Evolutionary conservation across 2,888 invertebrate species (phyloP), one percentile per base, ranked within the genome.

Genomic region (Deroplatys truncata): DNA sequence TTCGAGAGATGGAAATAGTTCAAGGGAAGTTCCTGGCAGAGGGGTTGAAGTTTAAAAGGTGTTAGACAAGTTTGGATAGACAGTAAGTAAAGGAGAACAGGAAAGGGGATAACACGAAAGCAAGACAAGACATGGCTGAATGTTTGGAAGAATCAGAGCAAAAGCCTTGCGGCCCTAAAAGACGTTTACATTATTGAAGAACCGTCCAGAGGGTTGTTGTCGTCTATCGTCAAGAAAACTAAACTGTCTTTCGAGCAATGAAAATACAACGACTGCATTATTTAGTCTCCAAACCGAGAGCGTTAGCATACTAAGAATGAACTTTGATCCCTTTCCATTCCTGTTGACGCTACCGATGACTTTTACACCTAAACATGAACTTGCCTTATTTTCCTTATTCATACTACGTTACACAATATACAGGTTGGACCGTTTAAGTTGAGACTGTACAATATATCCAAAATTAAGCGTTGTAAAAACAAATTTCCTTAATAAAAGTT

Each of bases 121-220:
- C 8, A 35, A 35, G 35, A 43, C 43, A 43, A 13, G 43, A 13
- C 43, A 10, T 13, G 43, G 13, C 43, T 13, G 43, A 43, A 43
- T 43, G 43, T 43, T 13, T 13, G 43, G 43, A 43, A 43, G 43
- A 43, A 10, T 43, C 2, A 43, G 85, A 35, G 35, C n/a, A 49
- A 13, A 16, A 31, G 85, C 82, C 82, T 43, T 10, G 72, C 8
- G 82, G 82, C 83, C 20, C 82, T 89, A 86, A 89, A 83, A 49
- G 49, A 49, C 43, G 85, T 83, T 49, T 83, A 29, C 43, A 89
- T 86, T 86, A 89, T 86, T 86, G 56, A 86, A 25, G 43, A 86
- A 82, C 29, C n/a, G 82, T 82, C 28, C 28, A 16, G 20, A 49
- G 29, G 28, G 28, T 28, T 25, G 43, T 43, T 43, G 25, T 16